Base-by-base conservation (phyloP, 2,888 invertebrate species). In the Phlogophora meticulosa region DNA sequence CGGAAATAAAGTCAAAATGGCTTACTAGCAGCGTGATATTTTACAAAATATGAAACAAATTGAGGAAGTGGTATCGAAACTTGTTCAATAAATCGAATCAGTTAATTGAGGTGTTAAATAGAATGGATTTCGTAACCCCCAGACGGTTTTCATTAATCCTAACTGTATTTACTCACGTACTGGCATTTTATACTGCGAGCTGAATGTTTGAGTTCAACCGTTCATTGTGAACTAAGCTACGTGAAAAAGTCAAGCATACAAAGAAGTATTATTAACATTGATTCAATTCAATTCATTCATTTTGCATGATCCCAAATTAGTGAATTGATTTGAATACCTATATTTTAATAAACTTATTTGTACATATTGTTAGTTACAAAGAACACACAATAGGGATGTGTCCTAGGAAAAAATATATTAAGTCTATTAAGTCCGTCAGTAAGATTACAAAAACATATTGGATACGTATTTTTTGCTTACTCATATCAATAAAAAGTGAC, bases 61-160 rank as follows among this genome's bases (percentile, higher is more conserved):
- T 55, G 73, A 69, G 76, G 80, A 79, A 83, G 78, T 79, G 57
- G 52, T 76, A 70, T 84, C 77, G 72, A 69, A 86, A 86, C 84
- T 87, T 84, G 81, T 82, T 79, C 86, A 82, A 90, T 88, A 88
- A 90, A 90, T 90, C 83, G 86, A 84, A 88, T 89, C 79, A 88
- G 86, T 87, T 86, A 86, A 87, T 87, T 87, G 87, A 88, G 84
- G 87, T 89, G 89, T 88, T 89, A 90, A 90, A 85, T 87, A 87
- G 79, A 88, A 87, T 78, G 83, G 85, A 85, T 85, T 87, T 84
- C 74, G 81, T 82, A 80, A 78, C 75, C 77, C 74, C 82, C 84
- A 86, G 85, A 87, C 84, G 85, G 81, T 81, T 87, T 82, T 82
- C 85, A 82, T 86, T 85, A 88, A 87, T 85, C 82, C 82, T 76